Evolutionary conservation across 2,113 vertebrate genomes (phyloP), one percentile per base, ranked within the genome.

Genomic region (Grus americana): DNA sequence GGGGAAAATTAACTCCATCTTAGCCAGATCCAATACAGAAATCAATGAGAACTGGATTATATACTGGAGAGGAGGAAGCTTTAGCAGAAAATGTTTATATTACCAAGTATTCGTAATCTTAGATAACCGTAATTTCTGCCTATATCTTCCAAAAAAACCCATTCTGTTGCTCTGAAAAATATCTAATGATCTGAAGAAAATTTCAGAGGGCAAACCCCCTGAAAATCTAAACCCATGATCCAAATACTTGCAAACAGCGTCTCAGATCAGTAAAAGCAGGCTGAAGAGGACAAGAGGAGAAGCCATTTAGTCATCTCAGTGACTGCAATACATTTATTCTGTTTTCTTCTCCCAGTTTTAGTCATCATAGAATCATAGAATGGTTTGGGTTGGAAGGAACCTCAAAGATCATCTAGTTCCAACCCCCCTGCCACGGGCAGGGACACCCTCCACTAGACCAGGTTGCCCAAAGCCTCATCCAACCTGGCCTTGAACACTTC

Each of bases 31-130:
- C 52, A 54, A 29, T 29, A 54, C 26, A 54, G 65, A 94, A 96
- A 92, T 96, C 92, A 92, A 84, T 91, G 74, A 91, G 80, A 97
- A 91, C 76, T 73, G 30, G 44, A 91, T 97, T 95, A 95, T 47
- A 21, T 15, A 9, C 76, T 87, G 70, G 18, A 91, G 15, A 93
- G 9, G 38, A 88, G 30, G 62, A 92, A 93, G 44, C 11, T 75
- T 92, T 89, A 75, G 73, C 32, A 91, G 86, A 85, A 97, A 81
- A 92, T 70, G 57, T 75, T 95, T 93, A 36, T 58, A 92, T 93
- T 91, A 80, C 73, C 32, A 21, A 49, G 29, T 57, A 94, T 90
- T 92, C 90, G 27, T 91, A 87, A 67, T 46, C 76, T 92, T 82
- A 79, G 32, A 36, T 66, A 65, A 88, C 93, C 54, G 79, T 13